phyloP scores from a whole-genome alignment of 2,113 vertebrate genomes.

The Pithys albifrons region DNA sequence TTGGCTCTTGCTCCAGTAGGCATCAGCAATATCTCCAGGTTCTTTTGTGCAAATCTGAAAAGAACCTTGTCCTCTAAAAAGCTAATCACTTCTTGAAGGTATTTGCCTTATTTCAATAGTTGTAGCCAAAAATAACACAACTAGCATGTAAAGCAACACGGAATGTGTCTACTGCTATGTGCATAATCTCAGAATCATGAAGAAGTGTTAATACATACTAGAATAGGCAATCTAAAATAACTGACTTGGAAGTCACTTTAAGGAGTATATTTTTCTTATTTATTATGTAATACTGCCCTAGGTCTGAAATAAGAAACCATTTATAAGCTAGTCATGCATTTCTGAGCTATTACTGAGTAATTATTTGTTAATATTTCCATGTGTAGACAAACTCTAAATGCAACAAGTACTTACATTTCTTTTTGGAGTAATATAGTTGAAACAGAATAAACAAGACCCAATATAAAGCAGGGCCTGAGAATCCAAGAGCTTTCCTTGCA shows the following conservation, averaged over 20 bases:
- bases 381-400: not conserved
- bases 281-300: not conserved
- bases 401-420: not conserved
- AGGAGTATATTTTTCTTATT: not conserved
- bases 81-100: not conserved
- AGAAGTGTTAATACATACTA: not conserved
- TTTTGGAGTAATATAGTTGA: not conserved
- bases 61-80: not conserved
- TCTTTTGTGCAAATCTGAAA: not conserved
- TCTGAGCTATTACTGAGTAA: not conserved
- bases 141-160: not conserved
- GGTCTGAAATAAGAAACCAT: not conserved
- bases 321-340: not conserved
- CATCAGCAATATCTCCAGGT: not conserved
- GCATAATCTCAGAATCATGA: not conserved
- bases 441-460: not conserved
- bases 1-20: not conserved
- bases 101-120: not conserved
- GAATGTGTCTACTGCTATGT: not conserved
- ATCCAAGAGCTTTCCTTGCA: not conserved
- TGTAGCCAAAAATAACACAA: not conserved
- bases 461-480: not conserved
- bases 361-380: not conserved
- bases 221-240: not conserved
- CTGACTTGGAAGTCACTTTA: not conserved